Percentiles rank a stretch among this genome's conserved stretches.
phyloP scores from a whole-genome alignment of 2,113 vertebrate species.

The Pedetes capensis region DNA sequence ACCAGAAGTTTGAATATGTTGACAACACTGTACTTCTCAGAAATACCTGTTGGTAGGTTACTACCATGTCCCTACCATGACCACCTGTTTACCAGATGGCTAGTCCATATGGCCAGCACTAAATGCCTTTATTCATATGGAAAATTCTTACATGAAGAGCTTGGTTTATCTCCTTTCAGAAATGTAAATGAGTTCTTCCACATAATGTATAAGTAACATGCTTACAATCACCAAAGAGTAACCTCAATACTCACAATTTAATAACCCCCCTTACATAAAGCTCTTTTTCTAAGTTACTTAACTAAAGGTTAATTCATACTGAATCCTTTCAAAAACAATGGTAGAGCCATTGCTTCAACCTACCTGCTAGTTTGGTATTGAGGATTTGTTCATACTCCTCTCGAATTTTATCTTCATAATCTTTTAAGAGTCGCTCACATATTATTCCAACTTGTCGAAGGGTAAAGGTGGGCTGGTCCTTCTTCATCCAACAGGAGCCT shows the following conservation, averaged over 20 bases:
- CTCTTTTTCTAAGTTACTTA: slow-evolving; percentile 26
- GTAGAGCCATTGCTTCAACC: neutral
- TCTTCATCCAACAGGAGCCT: slow-evolving; percentile 89
- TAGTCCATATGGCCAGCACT: slow-evolving; percentile 9
- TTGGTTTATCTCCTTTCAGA: slow-evolving; percentile 16
- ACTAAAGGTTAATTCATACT: neutral
- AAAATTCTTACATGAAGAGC: neutral
- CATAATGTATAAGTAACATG: neutral
- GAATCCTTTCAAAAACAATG: neutral
- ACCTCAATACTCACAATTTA: slow-evolving; percentile 6
- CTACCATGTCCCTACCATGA: slow-evolving; percentile 3
- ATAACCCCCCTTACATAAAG: neutral
- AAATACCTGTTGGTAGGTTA: slow-evolving; percentile 22
- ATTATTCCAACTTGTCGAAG: slow-evolving; percentile 93
- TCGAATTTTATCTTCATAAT: slow-evolving; percentile 94
- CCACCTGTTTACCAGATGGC: neutral
- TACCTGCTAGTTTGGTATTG: slow-evolving; percentile 94
- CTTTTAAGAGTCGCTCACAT: slow-evolving; percentile 93
- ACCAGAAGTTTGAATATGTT: neutral
- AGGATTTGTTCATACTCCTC: slow-evolving; percentile 95
- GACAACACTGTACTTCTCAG: neutral
- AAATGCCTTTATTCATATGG: neutral
- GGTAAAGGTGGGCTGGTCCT: slow-evolving; percentile 93
- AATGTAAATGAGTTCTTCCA: slow-evolving; percentile 28
- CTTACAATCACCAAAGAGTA: slow-evolving; percentile 20